phyloP scores from a whole-genome alignment of 2,113 vertebrate genomes.

The Bostrychus sinensis region DNA sequence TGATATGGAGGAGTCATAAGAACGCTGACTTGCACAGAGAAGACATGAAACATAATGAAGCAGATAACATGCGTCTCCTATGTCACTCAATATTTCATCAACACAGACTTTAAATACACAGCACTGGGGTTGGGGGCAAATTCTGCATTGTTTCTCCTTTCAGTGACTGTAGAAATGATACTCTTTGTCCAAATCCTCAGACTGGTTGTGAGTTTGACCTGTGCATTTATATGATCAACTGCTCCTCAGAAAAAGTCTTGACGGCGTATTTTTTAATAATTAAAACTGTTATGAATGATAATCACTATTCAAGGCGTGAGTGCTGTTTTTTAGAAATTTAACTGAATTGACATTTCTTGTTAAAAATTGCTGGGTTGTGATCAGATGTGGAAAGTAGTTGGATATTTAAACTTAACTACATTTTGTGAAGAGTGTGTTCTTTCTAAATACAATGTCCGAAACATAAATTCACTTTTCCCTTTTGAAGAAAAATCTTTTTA shows the following conservation, averaged over 20 bases:
- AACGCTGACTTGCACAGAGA: slow-evolving; percentile 15
- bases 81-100: slow-evolving; percentile 64
- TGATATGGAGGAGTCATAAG: background rate
- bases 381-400: background rate
- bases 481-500: no score
- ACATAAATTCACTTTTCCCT: no score
- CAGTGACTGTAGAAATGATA: slow-evolving; percentile 38
- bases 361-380: slow-evolving; percentile 23
- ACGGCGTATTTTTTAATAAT: slow-evolving; percentile 47
- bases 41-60: slow-evolving; percentile 28
- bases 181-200: slow-evolving; percentile 35
- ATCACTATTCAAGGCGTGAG: slow-evolving; percentile 52
- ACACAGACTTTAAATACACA: slow-evolving; percentile 44
- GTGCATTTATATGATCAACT: slow-evolving; percentile 41
- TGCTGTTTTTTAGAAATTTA: slow-evolving; percentile 23
- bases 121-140: slow-evolving; percentile 25
- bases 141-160: slow-evolving; percentile 36
- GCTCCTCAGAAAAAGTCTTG: slow-evolving; percentile 25
- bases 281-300: slow-evolving; percentile 45
- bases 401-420: background rate
- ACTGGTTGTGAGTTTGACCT: slow-evolving; percentile 41
- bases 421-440: no score
- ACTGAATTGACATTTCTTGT: slow-evolving; percentile 12
- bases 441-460: no score
- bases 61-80: slow-evolving; percentile 33